phyloP scores from a whole-genome alignment of 2,113 vertebrate genomes.

The Nesoenas mayeri region DNA sequence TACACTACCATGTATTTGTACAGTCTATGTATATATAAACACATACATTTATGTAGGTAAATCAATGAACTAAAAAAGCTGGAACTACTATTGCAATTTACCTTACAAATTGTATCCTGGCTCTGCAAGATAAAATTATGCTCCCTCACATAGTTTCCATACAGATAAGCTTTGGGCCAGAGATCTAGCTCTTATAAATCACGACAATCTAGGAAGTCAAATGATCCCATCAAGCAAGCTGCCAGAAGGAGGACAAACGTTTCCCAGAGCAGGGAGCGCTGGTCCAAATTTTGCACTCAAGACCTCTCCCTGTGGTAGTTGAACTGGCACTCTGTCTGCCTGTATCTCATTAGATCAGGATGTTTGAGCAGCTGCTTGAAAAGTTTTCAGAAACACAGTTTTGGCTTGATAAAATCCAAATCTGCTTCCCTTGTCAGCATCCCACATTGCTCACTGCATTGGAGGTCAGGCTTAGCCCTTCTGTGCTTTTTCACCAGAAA shows the following conservation, averaged over 20 bases:
- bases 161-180: not conserved
- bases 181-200: not conserved
- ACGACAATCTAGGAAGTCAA: not conserved
- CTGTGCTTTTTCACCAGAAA: slow-evolving; percentile 20
- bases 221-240: not conserved
- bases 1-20: not conserved
- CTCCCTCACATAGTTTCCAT: not conserved
- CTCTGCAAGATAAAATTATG: not conserved
- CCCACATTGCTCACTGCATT: not conserved
- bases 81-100: not conserved
- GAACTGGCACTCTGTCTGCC: not conserved
- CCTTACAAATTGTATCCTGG: not conserved
- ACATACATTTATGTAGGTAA: not conserved
- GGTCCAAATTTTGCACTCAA: not conserved
- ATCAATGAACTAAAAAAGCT: not conserved
- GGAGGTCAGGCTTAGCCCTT: slow-evolving; percentile 30
- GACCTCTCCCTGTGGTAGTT: not conserved
- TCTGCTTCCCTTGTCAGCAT: not conserved
- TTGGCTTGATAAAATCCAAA: slow-evolving; percentile 19
- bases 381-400: not conserved
- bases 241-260: not conserved
- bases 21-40: no score
- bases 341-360: slow-evolving; percentile 7
- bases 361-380: slow-evolving; percentile 30
- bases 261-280: not conserved